A percentile compares a stretch with the other conserved stretches of the same genome.
phyloP scores from a whole-genome alignment of 2,113 vertebrate species.

The Opisthocomus hoazin region DNA sequence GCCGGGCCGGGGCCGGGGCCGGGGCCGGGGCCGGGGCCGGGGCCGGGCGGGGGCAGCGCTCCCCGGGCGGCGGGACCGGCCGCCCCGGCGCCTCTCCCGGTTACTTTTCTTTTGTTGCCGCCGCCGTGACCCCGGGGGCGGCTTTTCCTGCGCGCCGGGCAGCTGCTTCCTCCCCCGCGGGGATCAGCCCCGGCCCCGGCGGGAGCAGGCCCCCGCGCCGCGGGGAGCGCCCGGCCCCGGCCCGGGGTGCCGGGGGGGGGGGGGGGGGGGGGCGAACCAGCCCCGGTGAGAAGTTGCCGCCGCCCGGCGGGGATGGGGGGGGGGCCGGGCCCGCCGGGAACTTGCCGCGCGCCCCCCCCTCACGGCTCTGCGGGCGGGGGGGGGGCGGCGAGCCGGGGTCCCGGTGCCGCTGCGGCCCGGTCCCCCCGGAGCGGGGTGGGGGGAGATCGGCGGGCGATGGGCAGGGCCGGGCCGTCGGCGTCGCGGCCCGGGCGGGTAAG shows the following conservation, averaged over 20 bases:
- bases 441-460: neutral
- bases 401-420: neutral
- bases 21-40: too few species aligned
- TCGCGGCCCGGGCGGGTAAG: neutral
- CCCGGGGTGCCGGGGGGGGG: neutral
- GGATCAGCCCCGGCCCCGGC: neutral
- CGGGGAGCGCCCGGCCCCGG: neutral
- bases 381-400: neutral
- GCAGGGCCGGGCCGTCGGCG: neutral
- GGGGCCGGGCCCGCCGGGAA: neutral
- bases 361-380: neutral
- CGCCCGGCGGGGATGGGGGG: neutral
- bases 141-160: conserved; percentile 44
- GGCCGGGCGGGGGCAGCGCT: neutral
- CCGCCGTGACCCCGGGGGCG: conserved; percentile 52
- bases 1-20: neutral
- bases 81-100: neutral
- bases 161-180: conserved; percentile 14
- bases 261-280: too few species aligned
- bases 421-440: too few species aligned
- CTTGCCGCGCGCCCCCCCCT: neutral
- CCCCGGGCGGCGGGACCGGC: neutral
- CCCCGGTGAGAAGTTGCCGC: neutral
- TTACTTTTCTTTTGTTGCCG: conserved; percentile 70
- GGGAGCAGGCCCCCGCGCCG: neutral